These are phyloP conservation scores for Scaptomyza polygonia DNA, from an alignment of 2,888 invertebrate species.

Conservation along the genomic window DNA sequence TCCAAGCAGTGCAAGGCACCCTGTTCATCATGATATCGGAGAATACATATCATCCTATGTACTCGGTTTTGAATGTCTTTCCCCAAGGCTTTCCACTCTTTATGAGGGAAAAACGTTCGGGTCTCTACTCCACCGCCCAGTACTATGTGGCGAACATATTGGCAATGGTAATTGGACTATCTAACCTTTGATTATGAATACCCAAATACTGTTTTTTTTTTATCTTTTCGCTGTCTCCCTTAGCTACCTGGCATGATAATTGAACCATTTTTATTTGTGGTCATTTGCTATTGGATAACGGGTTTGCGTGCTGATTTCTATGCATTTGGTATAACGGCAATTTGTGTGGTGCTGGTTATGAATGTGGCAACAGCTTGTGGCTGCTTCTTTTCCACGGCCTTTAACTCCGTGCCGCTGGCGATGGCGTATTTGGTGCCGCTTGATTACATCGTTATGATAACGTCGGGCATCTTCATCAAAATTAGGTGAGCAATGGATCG, in stretches of 20 bases:
- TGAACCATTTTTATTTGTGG: constrained; percentile 92
- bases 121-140: constrained; percentile 91
- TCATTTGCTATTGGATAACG: constrained; percentile 94
- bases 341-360: constrained; percentile 90
- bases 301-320: constrained; percentile 89
- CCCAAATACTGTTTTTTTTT: neutral
- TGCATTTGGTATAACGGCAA: constrained; percentile 89
- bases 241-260: constrained; percentile 93
- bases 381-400: constrained; percentile 94
- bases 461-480: constrained; percentile 93
- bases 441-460: constrained; percentile 94
- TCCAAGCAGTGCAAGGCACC: constrained; percentile 93
- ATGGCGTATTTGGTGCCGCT: constrained; percentile 94
- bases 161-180: constrained; percentile 88
- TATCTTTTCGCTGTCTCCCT: neutral
- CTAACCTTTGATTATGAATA: neutral
- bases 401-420: constrained; percentile 91
- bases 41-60: constrained; percentile 96
- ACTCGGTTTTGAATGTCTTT: constrained; percentile 93
- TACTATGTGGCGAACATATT: constrained; percentile 93
- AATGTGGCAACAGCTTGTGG: constrained; percentile 94
- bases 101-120: constrained; percentile 91
- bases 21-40: constrained; percentile 95
- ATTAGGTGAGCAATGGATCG: constrained; percentile 87
- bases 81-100: constrained; percentile 92